phyloP scores from a whole-genome alignment of 2,113 vertebrate genomes.

The Sander lucioperca region DNA sequence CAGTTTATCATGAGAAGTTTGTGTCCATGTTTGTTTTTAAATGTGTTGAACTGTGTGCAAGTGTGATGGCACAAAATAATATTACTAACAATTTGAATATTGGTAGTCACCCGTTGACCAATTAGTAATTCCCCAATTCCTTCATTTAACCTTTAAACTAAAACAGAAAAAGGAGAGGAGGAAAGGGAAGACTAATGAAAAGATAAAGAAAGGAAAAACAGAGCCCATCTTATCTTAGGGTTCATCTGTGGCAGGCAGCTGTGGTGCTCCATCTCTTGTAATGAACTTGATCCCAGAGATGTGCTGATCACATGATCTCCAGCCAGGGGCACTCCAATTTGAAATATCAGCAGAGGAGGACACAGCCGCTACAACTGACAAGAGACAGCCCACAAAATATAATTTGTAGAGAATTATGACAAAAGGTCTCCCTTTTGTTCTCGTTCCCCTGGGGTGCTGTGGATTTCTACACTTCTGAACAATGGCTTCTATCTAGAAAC shows the following conservation, averaged over 20 bases:
- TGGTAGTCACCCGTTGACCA: neutral
- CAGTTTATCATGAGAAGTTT: neutral
- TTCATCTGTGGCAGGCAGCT: conserved; percentile 52
- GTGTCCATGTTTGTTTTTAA: neutral
- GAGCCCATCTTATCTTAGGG: conserved; percentile 47
- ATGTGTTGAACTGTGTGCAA: neutral
- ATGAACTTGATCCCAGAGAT: conserved; percentile 71
- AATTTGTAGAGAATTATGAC: conserved; percentile 43
- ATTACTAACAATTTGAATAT: neutral
- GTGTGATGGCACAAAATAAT: neutral
- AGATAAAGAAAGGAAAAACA: conserved; percentile 30
- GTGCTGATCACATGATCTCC: conserved; percentile 59
- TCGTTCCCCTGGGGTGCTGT: neutral
- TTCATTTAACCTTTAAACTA: neutral
- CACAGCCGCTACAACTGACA: conserved; percentile 1
- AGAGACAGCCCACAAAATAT: conserved; percentile 1
- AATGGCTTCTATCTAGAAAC: conserved; percentile 23
- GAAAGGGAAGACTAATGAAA: conserved; percentile 17
- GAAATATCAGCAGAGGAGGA: conserved; percentile 37
- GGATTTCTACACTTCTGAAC: conserved; percentile 33
- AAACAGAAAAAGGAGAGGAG: neutral
- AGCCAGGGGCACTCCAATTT: conserved; percentile 49
- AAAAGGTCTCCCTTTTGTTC: conserved; percentile 35
- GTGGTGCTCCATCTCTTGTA: conserved; percentile 54
- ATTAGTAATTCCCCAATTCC: neutral